Base-by-base conservation (phyloP, 2,113 vertebrate genomes). In the Albula goreensis region DNA sequence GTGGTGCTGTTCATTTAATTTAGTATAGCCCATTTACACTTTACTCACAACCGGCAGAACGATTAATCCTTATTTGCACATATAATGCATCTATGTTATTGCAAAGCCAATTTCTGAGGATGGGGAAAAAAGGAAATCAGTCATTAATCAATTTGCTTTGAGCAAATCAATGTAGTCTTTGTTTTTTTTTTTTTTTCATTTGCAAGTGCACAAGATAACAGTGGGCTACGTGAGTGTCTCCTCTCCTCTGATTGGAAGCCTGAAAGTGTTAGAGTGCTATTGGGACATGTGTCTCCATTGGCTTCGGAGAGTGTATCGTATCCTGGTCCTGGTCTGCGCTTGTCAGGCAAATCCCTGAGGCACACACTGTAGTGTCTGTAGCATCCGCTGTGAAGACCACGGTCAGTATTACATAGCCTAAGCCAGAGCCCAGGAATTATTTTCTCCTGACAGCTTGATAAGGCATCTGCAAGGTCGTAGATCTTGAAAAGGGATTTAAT, bases 391-490 rank as follows among this genome's bases (percentile, higher is more conserved):
- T 50, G 49, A 84, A 77, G 56, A n/a, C 84, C 84, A 78, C 17
- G 63, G 83, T 88, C 77, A 84, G 57, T 86, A 86, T 85, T 85
- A 86, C 89, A 89, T 17, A 66, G 87, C 90, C 86, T 50, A 84
- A 19, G 84, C 88, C 89, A 89, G 89, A 89, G 31, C 31, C 89
- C 70, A 87, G 88, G 84, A 87, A 89, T 85, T 82, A 60, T 87
- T 90, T 78, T 88, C 50, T 80, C 60, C 41, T 83, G 77, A 2
- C 70, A 13, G 15, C 83, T 79, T 78, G 80, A 86, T 87, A 85
- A 85, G 78, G 80, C 85, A 83, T 89, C 84, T 89, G 83, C 81
- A 88, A 86, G 84, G 90, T 88, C 88, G 56, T 83, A 88, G 87
- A 86, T 88, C 74, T 70, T 83, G 78, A 48, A 82, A 51, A 91